These are phyloP conservation scores for Eurytoma adleriae DNA, from an alignment of 2,888 invertebrate genomes.

Conservation along the genomic window DNA sequence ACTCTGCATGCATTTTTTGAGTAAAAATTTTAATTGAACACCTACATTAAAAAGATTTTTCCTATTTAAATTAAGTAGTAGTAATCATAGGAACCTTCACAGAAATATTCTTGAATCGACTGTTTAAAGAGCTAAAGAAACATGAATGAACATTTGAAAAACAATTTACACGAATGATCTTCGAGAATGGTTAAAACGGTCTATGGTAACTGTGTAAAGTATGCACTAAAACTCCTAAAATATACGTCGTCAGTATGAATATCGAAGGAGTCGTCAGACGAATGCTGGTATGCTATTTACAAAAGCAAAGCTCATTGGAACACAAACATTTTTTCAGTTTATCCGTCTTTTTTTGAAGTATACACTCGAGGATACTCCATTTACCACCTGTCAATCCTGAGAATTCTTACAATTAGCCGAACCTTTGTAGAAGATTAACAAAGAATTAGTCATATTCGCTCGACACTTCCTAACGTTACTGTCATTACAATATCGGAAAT, in stretches of 20 bases:
- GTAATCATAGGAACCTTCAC: slow-evolving; percentile 56
- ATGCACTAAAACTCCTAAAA: slow-evolving; percentile 30
- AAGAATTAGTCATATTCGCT: slow-evolving; percentile 23
- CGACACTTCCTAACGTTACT: neutral
- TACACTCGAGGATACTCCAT: slow-evolving; percentile 30
- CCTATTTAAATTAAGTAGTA: slow-evolving; percentile 46
- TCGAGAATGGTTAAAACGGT: slow-evolving; percentile 46
- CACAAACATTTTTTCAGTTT: slow-evolving; percentile 44
- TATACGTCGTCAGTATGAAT: slow-evolving; percentile 36
- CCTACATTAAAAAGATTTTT: slow-evolving; percentile 21
- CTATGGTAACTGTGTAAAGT: slow-evolving; percentile 48
- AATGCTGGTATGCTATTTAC: slow-evolving; percentile 69
- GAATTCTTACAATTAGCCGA: slow-evolving; percentile 10
- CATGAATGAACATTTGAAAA: slow-evolving; percentile 52
- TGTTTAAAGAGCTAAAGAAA: slow-evolving; percentile 53
- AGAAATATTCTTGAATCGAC: slow-evolving; percentile 42
- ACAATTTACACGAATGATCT: slow-evolving; percentile 31
- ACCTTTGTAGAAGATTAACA: slow-evolving; percentile 39
- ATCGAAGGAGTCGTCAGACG: slow-evolving; percentile 53
- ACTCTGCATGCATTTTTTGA: slow-evolving; percentile 36
- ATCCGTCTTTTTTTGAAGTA: slow-evolving; percentile 22
- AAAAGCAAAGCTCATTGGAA: slow-evolving; percentile 61
- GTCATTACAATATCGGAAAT: neutral
- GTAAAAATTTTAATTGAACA: slow-evolving; percentile 36
- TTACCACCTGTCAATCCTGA: slow-evolving; percentile 24